Percentiles rank a stretch among this genome's conserved stretches.
phyloP scores from a whole-genome alignment of 2,797 vertebrate genomes.

The Chaetophractus vellerosus region DNA sequence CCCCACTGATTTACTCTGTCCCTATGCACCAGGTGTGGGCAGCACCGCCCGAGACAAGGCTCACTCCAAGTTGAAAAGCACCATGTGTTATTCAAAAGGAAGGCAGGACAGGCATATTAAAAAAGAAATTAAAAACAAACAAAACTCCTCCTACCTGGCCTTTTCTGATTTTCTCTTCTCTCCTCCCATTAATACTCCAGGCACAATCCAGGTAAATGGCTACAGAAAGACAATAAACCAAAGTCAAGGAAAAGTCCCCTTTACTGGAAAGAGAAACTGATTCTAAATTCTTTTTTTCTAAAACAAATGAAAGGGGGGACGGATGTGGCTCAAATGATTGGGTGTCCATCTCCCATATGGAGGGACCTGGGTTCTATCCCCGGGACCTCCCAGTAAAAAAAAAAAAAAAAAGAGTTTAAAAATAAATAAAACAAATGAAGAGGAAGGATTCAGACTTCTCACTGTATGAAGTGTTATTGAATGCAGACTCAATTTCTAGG shows the following conservation, averaged over 20 bases:
- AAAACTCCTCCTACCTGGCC: constrained; percentile 92
- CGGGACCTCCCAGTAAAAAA: too few species aligned
- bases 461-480: neutral
- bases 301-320: too few species aligned
- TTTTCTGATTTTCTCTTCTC: constrained; percentile 99
- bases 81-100: constrained; percentile 1
- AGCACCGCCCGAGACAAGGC: constrained; percentile 55
- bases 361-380: too few species aligned
- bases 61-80: constrained; percentile 65
- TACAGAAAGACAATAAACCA: constrained; percentile 77
- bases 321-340: too few species aligned
- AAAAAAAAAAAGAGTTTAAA: too few species aligned
- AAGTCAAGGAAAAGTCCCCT: constrained; percentile 32
- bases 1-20: constrained; percentile 67
- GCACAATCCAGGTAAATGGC: constrained; percentile 94
- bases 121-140: neutral
- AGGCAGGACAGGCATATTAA: neutral
- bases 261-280: constrained; percentile 44
- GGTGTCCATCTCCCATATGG: too few species aligned
- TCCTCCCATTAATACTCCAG: constrained; percentile 98
- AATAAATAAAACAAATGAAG: constrained; percentile 56
- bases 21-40: constrained; percentile 14
- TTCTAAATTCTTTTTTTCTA: constrained; percentile 40
- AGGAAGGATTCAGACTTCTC: constrained; percentile 22
- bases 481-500: neutral